These are phyloP conservation scores for Heliconius hortense DNA, from an alignment of 2,888 invertebrate genomes.

Conservation along the genomic window DNA sequence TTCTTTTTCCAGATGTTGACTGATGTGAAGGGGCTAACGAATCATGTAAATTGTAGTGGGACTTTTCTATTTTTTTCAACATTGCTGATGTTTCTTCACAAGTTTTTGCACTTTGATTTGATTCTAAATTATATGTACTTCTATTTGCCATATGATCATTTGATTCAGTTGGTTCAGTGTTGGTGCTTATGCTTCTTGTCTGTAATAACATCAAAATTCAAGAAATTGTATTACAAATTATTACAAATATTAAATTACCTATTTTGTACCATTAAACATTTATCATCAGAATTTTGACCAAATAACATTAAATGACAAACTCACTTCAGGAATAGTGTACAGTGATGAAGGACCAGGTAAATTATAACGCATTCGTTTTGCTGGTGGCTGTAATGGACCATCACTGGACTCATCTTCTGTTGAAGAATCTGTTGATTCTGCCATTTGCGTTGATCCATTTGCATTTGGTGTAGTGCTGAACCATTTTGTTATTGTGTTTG, in stretches of 20 bases:
- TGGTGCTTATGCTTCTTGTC: conserved; percentile 48
- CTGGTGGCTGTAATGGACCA: conserved; percentile 67
- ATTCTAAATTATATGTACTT: conserved; percentile 49
- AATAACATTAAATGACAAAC: conserved; percentile 30
- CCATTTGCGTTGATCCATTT: conserved; percentile 67
- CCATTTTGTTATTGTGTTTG: conserved; percentile 82
- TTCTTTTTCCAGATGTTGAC: conserved; percentile 56
- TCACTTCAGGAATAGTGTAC: conserved; percentile 54
- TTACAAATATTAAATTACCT: not conserved
- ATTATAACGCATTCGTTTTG: conserved; percentile 65
- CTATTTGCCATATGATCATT: conserved; percentile 48
- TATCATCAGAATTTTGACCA: not conserved
- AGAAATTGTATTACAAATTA: not conserved
- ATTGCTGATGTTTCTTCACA: conserved; percentile 50
- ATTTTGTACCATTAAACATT: not conserved
- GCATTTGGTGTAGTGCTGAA: conserved; percentile 66
- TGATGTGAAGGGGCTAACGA: conserved; percentile 50
- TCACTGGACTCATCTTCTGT: conserved; percentile 66
- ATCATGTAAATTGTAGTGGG: conserved; percentile 49
- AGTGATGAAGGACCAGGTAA: conserved; percentile 49
- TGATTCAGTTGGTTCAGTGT: conserved; percentile 49
- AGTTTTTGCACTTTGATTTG: conserved; percentile 50
- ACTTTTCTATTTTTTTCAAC: conserved; percentile 47
- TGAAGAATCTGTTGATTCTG: conserved; percentile 67
- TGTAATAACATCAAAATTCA: conserved; percentile 42